phyloP scores from a whole-genome alignment of 1,140 invertebrate species.

The Nautilus pompilius region DNA sequence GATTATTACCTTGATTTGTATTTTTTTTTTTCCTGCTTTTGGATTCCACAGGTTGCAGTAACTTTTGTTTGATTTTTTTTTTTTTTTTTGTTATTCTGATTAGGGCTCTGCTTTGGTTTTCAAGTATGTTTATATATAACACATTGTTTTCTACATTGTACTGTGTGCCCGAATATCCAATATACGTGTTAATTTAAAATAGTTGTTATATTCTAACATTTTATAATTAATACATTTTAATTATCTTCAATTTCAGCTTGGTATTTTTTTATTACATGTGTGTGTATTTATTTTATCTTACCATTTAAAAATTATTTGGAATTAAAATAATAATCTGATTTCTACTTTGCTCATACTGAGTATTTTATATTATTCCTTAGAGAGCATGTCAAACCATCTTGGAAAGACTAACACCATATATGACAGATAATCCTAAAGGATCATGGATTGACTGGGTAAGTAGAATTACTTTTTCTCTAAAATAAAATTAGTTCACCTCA shows the following conservation, averaged over 20 bases:
- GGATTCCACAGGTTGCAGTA: too few relatives aligned
- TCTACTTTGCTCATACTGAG: background rate
- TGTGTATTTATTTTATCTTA: too few relatives aligned
- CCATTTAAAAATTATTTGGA: background rate
- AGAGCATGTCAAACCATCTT: constrained; percentile 78
- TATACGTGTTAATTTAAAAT: background rate
- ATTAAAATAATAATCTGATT: background rate
- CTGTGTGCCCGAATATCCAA: too few relatives aligned
- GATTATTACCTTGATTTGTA: too few relatives aligned
- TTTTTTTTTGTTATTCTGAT: too few relatives aligned
- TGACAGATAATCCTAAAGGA: constrained; percentile 72
- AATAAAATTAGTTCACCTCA: too few relatives aligned
- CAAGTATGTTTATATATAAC: too few relatives aligned
- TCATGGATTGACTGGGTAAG: constrained; percentile 84
- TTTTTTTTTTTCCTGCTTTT: too few relatives aligned
- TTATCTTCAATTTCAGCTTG: background rate
- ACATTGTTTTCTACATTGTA: too few relatives aligned
- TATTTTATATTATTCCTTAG: constrained; percentile 50
- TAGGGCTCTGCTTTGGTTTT: too few relatives aligned
- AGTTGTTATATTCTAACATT: background rate
- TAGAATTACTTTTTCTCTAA: background rate
- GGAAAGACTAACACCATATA: constrained; percentile 74
- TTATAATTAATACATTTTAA: background rate
- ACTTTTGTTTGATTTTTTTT: too few relatives aligned
- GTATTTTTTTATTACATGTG: background rate